Base-by-base conservation (phyloP, 2,797 vertebrate species). In the Cacajao melanocephalus region DNA sequence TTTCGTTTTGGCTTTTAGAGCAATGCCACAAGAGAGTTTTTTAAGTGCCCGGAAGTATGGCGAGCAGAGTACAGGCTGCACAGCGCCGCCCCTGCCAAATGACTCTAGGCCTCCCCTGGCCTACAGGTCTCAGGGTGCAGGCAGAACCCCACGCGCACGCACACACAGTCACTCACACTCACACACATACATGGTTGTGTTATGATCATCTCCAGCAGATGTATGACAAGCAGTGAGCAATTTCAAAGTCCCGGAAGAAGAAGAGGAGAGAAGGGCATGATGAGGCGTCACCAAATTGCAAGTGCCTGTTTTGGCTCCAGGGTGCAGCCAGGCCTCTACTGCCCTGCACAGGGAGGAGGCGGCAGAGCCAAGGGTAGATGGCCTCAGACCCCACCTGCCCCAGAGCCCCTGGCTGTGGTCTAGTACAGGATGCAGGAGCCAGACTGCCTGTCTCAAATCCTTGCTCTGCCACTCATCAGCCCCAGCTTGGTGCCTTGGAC, bases 121-220 rank as follows among this genome's bases (percentile, higher is more conserved):
- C 6, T 4, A 6, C 1, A 2, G 55, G 44, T 24, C 7, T 70
- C 55, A 4, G 20, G 14, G 41, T 1, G 7, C 2, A 0, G 33
- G 75, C 4, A 50, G 79, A 80, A 15, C 11, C 13, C 20, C 20
- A 13, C 0, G 0, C 1, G 4, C 22, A 19, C 0, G 1, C 41
- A 0, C 17, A n/a, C 7, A 2, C 39, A 30, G 28, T 61, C 28
- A 61, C 58, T 12, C 4, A 61, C 30, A 15, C 30, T 30, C 61
- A 36, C 67, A 2, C 20, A 2, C 4, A 2, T 7, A 0, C 1
- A 2, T 13, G 8, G n/a, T 39, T 14, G 1, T 39, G 7, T 72
- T 24, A 28, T 14, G 2, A 2, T 5, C 26, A 1, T 5, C 72
- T 48, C 48, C n/a, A 19, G n/a, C 87, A 90, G 44, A 15, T 4